phyloP scores from a whole-genome alignment of 2,888 invertebrate species.

The Lamellibrachia satsuma region DNA sequence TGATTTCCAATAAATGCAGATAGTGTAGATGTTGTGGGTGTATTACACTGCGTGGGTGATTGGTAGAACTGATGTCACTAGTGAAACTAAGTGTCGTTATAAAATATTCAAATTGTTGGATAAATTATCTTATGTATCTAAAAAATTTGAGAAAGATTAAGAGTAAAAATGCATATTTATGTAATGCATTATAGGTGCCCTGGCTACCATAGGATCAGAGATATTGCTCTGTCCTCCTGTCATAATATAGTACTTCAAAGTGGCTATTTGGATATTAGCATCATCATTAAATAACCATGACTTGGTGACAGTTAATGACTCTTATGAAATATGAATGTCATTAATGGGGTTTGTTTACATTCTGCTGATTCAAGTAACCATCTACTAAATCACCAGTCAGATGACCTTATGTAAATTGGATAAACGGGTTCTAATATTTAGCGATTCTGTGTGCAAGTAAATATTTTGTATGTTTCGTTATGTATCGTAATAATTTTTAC shows the following conservation, averaged over 20 bases:
- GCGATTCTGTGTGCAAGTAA: too few relatives aligned
- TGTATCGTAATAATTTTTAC: too few relatives aligned
- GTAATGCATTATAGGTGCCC: too few relatives aligned
- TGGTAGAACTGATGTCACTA: not conserved
- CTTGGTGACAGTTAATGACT: not conserved
- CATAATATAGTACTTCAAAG: not conserved
- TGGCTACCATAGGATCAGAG: too few relatives aligned
- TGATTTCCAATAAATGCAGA: not conserved
- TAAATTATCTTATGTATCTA: too few relatives aligned
- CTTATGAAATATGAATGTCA: constrained; percentile 11
- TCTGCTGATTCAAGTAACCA: not conserved
- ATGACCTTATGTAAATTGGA: not conserved
- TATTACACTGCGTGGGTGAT: not conserved
- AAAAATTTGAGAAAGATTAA: too few relatives aligned
- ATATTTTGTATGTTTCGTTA: too few relatives aligned
- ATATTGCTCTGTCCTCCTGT: not conserved
- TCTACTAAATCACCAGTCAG: not conserved
- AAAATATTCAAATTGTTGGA: too few relatives aligned
- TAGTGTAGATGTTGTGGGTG: not conserved
- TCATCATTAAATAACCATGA: not conserved
- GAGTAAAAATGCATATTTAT: too few relatives aligned
- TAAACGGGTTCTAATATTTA: too few relatives aligned
- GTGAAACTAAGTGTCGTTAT: not conserved
- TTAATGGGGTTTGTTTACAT: not conserved
- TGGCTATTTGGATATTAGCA: not conserved